These are phyloP conservation scores for Psammodynastes pulverulentus DNA, from an alignment of 2,113 vertebrate genomes.

Conservation along the genomic window DNA sequence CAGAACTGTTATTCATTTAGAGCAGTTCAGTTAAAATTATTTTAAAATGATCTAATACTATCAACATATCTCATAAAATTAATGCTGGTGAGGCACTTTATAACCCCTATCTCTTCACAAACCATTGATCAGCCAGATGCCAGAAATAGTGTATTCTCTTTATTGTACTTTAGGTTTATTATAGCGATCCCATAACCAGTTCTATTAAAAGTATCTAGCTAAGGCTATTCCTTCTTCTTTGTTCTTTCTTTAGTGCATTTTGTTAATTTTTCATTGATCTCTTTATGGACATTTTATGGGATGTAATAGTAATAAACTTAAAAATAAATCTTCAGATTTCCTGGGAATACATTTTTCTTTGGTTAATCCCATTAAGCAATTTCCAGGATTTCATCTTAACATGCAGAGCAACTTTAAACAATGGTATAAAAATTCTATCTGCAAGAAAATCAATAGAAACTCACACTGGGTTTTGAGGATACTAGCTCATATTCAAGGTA, in stretches of 20 bases:
- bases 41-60: constrained; percentile 66
- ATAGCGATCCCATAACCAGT: constrained; percentile 27
- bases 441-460: constrained; percentile 5
- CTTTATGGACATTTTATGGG: constrained; percentile 17
- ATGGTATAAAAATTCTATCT: neutral
- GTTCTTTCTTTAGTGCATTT: constrained; percentile 37
- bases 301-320: constrained; percentile 46
- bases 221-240: constrained; percentile 41
- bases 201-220: constrained; percentile 27
- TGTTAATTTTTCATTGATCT: constrained; percentile 46
- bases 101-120: constrained; percentile 68
- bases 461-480: constrained; percentile 9
- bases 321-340: constrained; percentile 40
- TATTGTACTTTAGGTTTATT: constrained; percentile 29
- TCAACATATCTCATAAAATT: constrained; percentile 67
- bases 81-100: constrained; percentile 65
- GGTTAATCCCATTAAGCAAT: constrained; percentile 49
- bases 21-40: constrained; percentile 65
- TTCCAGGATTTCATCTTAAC: accelerated
- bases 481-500: neutral
- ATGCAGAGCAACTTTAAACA: accelerated
- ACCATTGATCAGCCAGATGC: constrained; percentile 63
- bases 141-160: constrained; percentile 43
- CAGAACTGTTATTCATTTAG: constrained; percentile 60
- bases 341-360: constrained; percentile 34